A percentile compares a stretch with the other conserved stretches of the same genome.
phyloP scores from a whole-genome alignment of 2,113 vertebrate genomes.

The Pongo abelii region DNA sequence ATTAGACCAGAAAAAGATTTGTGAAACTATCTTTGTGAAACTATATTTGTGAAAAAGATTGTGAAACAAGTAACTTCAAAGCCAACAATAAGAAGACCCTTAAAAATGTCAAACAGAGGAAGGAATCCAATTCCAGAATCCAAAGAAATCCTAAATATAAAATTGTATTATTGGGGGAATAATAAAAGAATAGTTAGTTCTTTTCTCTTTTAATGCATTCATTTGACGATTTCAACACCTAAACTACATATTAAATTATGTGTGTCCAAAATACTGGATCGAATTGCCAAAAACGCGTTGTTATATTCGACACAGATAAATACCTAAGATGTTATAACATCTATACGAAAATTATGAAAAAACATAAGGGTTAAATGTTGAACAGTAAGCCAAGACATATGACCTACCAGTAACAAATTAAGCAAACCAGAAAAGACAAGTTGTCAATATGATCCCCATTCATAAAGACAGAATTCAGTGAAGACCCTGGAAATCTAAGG shows the following conservation, averaged over 20 bases:
- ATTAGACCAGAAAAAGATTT: conserved; percentile 53
- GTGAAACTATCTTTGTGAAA: neutral
- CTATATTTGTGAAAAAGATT: too few relatives aligned
- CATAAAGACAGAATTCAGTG: neutral
- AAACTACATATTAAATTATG: neutral
- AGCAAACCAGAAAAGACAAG: neutral
- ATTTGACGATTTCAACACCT: neutral
- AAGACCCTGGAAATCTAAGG: neutral
- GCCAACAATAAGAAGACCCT: neutral
- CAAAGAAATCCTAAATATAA: conserved; percentile 42
- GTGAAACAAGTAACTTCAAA: conserved; percentile 27
- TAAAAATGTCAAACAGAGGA: neutral
- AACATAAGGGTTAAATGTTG: conserved; percentile 15
- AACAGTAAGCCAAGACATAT: neutral
- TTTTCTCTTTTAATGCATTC: neutral
- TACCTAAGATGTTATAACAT: neutral
- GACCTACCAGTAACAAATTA: neutral
- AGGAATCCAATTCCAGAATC: conserved; percentile 13
- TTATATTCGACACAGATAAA: conserved; percentile 19
- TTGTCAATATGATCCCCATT: neutral
- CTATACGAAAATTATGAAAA: neutral
- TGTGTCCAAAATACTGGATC: neutral
- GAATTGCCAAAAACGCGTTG: neutral
- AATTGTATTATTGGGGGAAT: neutral
- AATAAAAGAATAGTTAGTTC: neutral